Evolutionary conservation across 2,888 invertebrate genomes (phyloP), one percentile per base, ranked within the genome.

Genomic region (Gastrophysa polygoni): DNA sequence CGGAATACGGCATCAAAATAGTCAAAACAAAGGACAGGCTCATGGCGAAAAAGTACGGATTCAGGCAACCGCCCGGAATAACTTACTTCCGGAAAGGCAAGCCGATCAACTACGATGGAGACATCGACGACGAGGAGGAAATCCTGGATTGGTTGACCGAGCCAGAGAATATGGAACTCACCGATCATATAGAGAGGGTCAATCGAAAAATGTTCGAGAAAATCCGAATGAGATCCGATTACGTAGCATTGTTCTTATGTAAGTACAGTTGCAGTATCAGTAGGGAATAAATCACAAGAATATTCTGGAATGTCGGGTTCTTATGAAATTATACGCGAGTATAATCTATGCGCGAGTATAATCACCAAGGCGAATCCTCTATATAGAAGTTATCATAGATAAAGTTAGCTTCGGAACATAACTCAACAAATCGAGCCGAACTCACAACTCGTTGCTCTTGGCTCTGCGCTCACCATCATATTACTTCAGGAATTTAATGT

Each of bases 21-120:
- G 93, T 93, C 0, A 93, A 95, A 83, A 92, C 92, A 84, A 88
- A 87, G 73, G 96, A 96, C 80, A 86, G 90, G 16, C 81, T 96
- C 29, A 96, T 96, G 93, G 95, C 95, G 1, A 96, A 96, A 79
- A 96, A 96, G 77, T 96, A 93, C 79, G 95, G 95, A 0, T 94
- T 87, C 76, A 86, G 95, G 63, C 91, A 93, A 79, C 93, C 94
- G 18, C 96, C 96, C 0, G 96, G 95, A 5, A 89, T 96, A 6
- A 93, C 93, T 0, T 95, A 95, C 78, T 96, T 96, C 83, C 87
- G 95, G 58, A 94, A 95, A 81, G 92, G 85, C 73, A 95, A 95
- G 83, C 88, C 89, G 66, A 93, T 95, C 14, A 95, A 95, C 77
- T 96, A 95, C 76, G 95, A 95, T 74, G 95, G 95, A 11, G 95